A percentile compares a stretch with the other conserved stretches of the same genome.
Evolutionary conservation across 2,888 invertebrate genomes (phyloP).

Genomic region (Lumbricus terrestris): DNA sequence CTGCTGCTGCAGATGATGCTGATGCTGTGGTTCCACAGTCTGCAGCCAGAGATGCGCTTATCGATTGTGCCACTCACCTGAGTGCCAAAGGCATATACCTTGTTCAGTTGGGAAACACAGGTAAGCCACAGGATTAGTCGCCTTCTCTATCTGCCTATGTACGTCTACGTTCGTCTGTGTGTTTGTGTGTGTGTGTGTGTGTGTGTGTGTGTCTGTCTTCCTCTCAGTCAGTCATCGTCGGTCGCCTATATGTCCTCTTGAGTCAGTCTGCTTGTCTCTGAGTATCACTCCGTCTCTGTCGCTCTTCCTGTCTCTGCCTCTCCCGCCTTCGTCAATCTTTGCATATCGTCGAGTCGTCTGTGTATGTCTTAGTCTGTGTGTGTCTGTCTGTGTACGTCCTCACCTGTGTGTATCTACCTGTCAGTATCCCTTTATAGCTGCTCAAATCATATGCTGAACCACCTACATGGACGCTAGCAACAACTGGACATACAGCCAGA

Average conservation of each 20-base stretch:
- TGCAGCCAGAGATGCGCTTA: background rate
- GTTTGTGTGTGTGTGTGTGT: background rate
- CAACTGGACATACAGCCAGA: background rate
- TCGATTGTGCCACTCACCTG: background rate
- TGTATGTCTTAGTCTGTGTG: slow-evolving; percentile 8
- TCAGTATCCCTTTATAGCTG: background rate
- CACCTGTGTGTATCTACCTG: slow-evolving; percentile 10
- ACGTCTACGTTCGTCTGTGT: background rate
- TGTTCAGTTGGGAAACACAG: background rate
- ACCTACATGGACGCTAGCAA: background rate
- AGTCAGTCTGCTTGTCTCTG: background rate
- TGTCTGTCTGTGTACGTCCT: background rate
- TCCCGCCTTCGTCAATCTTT: slow-evolving; percentile 7
- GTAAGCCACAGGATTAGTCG: background rate
- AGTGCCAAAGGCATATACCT: background rate
- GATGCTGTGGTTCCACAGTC: background rate
- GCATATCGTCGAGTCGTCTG: background rate
- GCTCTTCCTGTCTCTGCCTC: background rate
- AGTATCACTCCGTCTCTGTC: slow-evolving; percentile 16
- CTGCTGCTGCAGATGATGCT: background rate
- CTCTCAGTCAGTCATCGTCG: background rate
- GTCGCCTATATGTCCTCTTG: background rate
- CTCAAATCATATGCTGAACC: background rate
- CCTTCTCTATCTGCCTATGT: background rate
- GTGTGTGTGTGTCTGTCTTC: background rate